A percentile compares a stretch with the other conserved stretches of the same genome.
Evolutionary conservation across 64 coral and sea anemone species (phyloP).

Genomic region (Trachythela sp.): DNA sequence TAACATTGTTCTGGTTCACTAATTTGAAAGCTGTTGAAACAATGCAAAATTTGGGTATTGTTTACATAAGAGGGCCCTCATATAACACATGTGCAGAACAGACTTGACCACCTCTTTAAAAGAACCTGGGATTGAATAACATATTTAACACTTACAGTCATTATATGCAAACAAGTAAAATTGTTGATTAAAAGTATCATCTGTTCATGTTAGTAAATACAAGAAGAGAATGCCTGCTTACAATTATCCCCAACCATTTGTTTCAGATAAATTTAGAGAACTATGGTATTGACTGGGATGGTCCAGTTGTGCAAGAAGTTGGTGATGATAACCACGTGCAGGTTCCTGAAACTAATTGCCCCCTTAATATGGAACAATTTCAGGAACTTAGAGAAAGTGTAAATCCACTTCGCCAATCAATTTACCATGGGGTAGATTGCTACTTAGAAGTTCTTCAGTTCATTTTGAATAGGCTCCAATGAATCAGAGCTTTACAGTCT

Average conservation of each 20-base stretch:
- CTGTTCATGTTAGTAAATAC: no score
- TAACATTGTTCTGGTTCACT: no score
- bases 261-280: background rate
- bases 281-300: constrained; percentile 26
- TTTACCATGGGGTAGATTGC: constrained; percentile 15
- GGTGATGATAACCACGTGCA: constrained; percentile 17
- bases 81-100: background rate
- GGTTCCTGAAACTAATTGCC: constrained; percentile 7
- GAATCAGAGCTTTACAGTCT: background rate
- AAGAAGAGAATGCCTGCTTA: no score
- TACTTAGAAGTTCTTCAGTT: background rate
- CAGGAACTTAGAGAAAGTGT: constrained; percentile 1
- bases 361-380: constrained; percentile 6
- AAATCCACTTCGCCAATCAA: background rate
- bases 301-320: background rate
- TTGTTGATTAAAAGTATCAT: no score
- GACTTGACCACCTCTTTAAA: background rate
- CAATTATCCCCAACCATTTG: no score
- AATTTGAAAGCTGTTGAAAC: no score
- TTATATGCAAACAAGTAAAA: background rate
- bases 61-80: background rate
- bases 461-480: background rate
- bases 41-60: background rate
- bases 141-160: background rate
- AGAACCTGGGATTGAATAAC: background rate